Percentiles rank a stretch among this genome's conserved stretches.
Conservation (phyloP, 2,888 invertebrate genomes). For the Xylota sylvarum region DNA sequence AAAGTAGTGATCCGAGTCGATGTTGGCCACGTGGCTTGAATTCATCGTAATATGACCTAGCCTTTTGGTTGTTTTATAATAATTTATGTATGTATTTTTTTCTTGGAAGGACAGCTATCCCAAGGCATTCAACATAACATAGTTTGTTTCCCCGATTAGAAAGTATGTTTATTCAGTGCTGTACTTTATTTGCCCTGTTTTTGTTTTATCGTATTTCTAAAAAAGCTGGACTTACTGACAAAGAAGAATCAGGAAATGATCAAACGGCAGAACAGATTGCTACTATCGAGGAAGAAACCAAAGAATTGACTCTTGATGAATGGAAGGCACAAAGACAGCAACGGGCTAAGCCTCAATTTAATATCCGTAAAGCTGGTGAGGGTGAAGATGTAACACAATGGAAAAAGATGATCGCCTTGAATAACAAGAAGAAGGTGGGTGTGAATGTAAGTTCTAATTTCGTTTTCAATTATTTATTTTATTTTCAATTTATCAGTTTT, state of each 20-base stretch:
- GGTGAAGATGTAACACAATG: constrained; percentile 96
- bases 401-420: constrained; percentile 95
- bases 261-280: constrained; percentile 84
- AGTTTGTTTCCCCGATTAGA: no score
- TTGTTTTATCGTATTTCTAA: background rate
- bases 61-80: no score
- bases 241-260: constrained; percentile 83
- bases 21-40: no score
- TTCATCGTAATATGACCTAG: no score
- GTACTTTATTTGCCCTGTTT: background rate
- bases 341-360: constrained; percentile 94
- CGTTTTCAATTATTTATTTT: background rate
- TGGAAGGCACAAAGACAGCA: constrained; percentile 94
- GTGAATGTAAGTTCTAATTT: constrained; percentile 39
- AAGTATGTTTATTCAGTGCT: no score
- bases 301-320: constrained; percentile 96
- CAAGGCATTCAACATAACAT: no score
- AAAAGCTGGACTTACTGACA: constrained; percentile 80
- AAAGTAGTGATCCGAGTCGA: no score
- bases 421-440: constrained; percentile 88
- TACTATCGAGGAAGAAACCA: constrained; percentile 89
- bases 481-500: background rate
- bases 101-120: no score
- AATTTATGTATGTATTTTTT: no score
- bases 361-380: constrained; percentile 96